Evolutionary conservation across 2,797 vertebrate genomes (phyloP), one percentile per base, ranked within the genome.

Genomic region (Halcyon badia): DNA sequence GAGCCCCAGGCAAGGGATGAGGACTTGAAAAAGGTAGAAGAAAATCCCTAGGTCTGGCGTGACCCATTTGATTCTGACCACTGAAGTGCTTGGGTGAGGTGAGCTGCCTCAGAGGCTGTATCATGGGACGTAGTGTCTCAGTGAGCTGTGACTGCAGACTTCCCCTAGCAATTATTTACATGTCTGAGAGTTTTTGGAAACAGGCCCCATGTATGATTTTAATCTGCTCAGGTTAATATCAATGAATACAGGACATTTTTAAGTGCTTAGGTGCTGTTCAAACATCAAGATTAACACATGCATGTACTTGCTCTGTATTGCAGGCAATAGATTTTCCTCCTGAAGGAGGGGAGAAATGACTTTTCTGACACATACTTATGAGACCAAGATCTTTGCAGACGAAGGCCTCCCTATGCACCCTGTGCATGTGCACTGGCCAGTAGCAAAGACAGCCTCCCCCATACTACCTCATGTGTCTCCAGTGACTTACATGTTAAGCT

Each of bases 11-110:
- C 0, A 1, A 72, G 11, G 28, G 7, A 30, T 26, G 20, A 17
- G 11, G 11, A 52, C 31, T 79, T 46, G 61, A 52, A 89, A 91
- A 82, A 51, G 7, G 79, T 3, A 87, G 70, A 71, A 65, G 14
- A 83, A 78, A 83, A 58, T 42, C n/a, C 30, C 30, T 66, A 15
- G 15, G 39, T 61, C 48, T 80, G 30, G 39, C 1, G 1, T 35
- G 39, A 66, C 10, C 24, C 1, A 0, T 31, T 87, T 56, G 57
- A 48, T 68, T 65, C 22, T 11, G 16, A 49, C 82, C 35, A 48
- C 6, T 0, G 5, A 76, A 54, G 62, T 0, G 0, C 42, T 22
- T 28, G 33, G 51, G 48, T 48, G 60, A 54, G 22, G 41, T 41
- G 58, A 60, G 58, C 56, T 73, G 26, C 35, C 46, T 62, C 51